phyloP scores from a whole-genome alignment of 2,113 vertebrate species.

The Motacilla tschutschensis region DNA sequence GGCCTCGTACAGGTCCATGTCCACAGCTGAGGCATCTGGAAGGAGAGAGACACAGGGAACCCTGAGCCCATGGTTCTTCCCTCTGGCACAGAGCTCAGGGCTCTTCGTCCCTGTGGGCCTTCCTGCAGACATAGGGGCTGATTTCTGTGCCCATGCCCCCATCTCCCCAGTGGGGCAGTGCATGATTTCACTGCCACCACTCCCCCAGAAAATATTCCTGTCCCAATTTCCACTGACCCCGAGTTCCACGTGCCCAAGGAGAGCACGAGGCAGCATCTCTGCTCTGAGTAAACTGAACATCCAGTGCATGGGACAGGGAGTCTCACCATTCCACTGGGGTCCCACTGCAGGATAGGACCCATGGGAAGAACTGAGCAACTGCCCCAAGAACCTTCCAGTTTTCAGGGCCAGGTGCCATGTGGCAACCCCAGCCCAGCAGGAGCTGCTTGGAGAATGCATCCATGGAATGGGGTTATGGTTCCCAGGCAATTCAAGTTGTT shows the following conservation, averaged over 20 bases:
- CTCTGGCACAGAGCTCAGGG: accelerated
- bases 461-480: neutral
- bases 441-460: neutral
- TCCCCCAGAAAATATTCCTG: neutral
- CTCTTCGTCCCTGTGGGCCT: neutral
- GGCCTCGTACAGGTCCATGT: constrained; percentile 74
- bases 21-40: constrained; percentile 61
- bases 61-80: neutral
- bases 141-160: neutral
- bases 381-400: neutral
- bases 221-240: neutral
- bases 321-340: neutral
- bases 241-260: neutral
- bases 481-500: neutral
- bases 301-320: neutral
- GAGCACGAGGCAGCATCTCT: neutral
- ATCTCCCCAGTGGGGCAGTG: neutral
- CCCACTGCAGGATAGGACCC: neutral
- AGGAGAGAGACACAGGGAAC: neutral
- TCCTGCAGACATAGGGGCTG: neutral
- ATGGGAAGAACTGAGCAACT: neutral
- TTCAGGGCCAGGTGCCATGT: neutral
- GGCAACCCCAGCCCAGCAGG: neutral
- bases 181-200: neutral
- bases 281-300: neutral